Conservation (phyloP, 2,113 vertebrate genomes). For the Meles meles region DNA sequence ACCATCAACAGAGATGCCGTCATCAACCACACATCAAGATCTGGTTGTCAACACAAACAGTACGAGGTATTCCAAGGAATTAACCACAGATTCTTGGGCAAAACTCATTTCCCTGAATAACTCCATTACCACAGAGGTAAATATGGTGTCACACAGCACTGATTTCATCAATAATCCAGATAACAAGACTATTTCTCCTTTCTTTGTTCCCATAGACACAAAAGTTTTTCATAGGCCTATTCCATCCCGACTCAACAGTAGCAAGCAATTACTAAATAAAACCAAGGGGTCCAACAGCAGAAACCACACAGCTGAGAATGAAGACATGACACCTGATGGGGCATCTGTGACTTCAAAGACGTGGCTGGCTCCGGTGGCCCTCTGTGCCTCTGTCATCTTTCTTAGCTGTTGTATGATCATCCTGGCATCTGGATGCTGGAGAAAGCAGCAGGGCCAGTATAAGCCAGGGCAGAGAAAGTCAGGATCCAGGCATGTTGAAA, state of each 20-base stretch:
- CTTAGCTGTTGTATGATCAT: conserved; percentile 86
- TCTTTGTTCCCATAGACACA: neutral
- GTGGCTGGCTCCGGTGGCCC: conserved; percentile 82
- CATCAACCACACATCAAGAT: conserved; percentile 23
- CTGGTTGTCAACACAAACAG: neutral
- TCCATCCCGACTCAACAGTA: conserved; percentile 77
- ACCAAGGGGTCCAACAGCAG: conserved; percentile 83
- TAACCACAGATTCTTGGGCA: neutral
- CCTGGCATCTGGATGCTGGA: conserved; percentile 80
- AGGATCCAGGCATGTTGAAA: conserved; percentile 59
- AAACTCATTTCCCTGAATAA: neutral
- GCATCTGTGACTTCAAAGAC: conserved; percentile 74
- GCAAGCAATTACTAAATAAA: conserved; percentile 85
- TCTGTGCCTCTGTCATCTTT: conserved; percentile 82
- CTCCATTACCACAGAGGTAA: neutral
- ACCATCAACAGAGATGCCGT: conserved; percentile 52
- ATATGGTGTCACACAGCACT: neutral
- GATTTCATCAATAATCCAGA: neutral
- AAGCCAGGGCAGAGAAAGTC: conserved; percentile 79
- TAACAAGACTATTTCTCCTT: conserved; percentile 40
- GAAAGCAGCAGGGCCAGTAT: conserved; percentile 84
- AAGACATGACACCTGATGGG: conserved; percentile 68
- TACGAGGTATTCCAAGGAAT: neutral
- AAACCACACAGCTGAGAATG: conserved; percentile 79
- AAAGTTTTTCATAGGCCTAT: conserved; percentile 39